Evolutionary conservation across 2,888 invertebrate genomes (phyloP), one percentile per base, ranked within the genome.

Genomic region (Lithophane semibrunnea): DNA sequence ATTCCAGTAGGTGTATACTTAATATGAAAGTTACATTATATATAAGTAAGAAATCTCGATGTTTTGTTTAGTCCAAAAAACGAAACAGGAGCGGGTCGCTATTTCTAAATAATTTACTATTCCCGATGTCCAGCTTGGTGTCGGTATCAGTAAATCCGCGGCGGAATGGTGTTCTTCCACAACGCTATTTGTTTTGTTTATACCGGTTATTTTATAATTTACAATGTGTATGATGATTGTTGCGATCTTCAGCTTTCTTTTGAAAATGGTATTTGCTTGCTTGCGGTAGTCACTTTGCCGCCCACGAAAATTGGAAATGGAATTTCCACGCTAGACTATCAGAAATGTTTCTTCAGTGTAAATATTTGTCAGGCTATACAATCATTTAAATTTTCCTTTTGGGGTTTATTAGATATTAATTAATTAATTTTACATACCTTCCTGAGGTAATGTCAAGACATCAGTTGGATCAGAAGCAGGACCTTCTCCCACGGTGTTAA

Each of bases 401-500:
- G 12, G 5, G 3, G 5, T 21, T 52, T 61, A n/a, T 44, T 56
- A 47, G 21, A 13, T 63, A 68, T 71, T 94, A 0, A 60, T 42
- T 70, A 60, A 68, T 71, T 94, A 0, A 60, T 42, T 70, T 60
- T 44, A 73, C 97, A 97, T 97, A 99, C 99, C 99, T 98, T 99
- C 99, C 97, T 99, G 99, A 0, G 99, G 99, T 88, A 99, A 97
- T 89, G 98, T 98, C 73, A 99, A 97, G 73, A 98, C 97, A 91
- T 99, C 99, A 86, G 99, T 99, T 0, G 99, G 98, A 79, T 98
- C 98, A 0, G 99, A 99, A 3, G 99, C 98, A 1, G 98, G 98
- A 5, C 99, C 99, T 92, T 99, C 99, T 0, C 99, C 99, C 1
- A 99, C 99, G 70, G 98, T 98, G 94, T 99, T 99, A 18, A 99